Percentiles rank a stretch among this genome's conserved stretches.
Evolutionary conservation across 2,797 vertebrate genomes (phyloP).

Genomic region (Cossypha polioptera): DNA sequence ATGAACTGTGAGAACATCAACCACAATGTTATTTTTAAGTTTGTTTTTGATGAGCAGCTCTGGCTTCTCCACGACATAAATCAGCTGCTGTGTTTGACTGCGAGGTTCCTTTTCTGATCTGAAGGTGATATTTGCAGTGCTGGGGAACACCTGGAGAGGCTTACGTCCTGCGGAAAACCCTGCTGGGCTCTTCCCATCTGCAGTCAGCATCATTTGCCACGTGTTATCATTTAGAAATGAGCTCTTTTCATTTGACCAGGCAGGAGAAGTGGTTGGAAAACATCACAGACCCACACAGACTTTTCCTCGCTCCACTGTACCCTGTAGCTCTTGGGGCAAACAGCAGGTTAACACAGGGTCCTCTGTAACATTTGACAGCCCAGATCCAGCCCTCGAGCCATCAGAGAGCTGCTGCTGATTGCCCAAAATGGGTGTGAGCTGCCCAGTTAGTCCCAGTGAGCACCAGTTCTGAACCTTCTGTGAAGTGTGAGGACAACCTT

Average conservation of each 20-base stretch:
- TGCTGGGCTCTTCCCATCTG: not conserved
- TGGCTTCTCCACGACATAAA: not conserved
- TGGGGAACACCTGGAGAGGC: not conserved
- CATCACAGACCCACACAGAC: rapidly evolving
- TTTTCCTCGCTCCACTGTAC: not conserved
- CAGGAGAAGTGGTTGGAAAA: not conserved
- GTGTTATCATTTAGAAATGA: not conserved
- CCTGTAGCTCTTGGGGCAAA: not conserved
- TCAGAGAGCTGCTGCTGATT: not conserved
- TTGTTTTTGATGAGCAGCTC: not conserved
- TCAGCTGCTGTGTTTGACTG: not conserved
- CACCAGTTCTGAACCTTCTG: not conserved
- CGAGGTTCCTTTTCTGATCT: not conserved
- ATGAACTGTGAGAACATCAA: not conserved
- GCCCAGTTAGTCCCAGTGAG: not conserved
- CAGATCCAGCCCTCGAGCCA: rapidly evolving
- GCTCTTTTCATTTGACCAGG: not conserved
- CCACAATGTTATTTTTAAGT: not conserved
- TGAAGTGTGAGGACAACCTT: not conserved
- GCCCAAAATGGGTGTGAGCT: not conserved
- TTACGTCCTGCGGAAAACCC: rapidly evolving
- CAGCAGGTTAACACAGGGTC: rapidly evolving
- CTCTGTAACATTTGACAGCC: not conserved
- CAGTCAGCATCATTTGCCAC: not conserved
- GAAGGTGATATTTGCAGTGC: not conserved